Evolutionary conservation across 2,113 vertebrate genomes (phyloP), one percentile per base, ranked within the genome.

Genomic region (Manacus vitellinus): DNA sequence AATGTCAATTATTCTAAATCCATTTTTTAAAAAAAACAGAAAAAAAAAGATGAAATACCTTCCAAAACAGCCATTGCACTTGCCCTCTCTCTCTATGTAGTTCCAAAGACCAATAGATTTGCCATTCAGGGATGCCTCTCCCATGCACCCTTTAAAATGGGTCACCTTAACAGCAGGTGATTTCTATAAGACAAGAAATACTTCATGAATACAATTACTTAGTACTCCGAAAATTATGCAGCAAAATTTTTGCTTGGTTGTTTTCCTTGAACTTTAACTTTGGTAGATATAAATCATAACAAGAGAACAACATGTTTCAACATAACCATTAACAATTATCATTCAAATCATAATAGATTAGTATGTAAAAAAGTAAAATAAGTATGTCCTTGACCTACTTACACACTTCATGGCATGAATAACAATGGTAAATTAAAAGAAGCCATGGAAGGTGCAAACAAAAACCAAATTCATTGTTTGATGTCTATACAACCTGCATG

Each of bases 51-150:
- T 35, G 8, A 54, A 41, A 27, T 98, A 99, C 99, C 99, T 99
- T 98, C 98, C 98, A 82, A 99, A 99, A 95, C 99, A 99, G 89
- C 99, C 99, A 25, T 82, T 98, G 81, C 99, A 99, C 14, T 86
- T 94, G 41, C 99, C 99, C 86, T 99, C 98, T 75, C 98, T 98
- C 77, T 98, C 98, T 18, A 98, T 6, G 12, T 99, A 99, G 94
- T 99, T 99, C 99, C 99, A 99, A 49, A 99, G 97, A 19, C 99
- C 99, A 0, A 99, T 89, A 33, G 98, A 98, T 77, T 94, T 99
- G 72, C 99, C 99, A 16, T 99, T 99, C 54, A 99, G 94, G 7
- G 95, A 97, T 5, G 98, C 98, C 55, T 99, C 99, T 10, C 99
- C 99, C 91, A 99, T 95, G 88, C 99, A 99, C 21, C 99, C 99